These are phyloP conservation scores for Microctenopoma lineatum DNA, from an alignment of 2,797 vertebrate species.

Conservation along the genomic window DNA sequence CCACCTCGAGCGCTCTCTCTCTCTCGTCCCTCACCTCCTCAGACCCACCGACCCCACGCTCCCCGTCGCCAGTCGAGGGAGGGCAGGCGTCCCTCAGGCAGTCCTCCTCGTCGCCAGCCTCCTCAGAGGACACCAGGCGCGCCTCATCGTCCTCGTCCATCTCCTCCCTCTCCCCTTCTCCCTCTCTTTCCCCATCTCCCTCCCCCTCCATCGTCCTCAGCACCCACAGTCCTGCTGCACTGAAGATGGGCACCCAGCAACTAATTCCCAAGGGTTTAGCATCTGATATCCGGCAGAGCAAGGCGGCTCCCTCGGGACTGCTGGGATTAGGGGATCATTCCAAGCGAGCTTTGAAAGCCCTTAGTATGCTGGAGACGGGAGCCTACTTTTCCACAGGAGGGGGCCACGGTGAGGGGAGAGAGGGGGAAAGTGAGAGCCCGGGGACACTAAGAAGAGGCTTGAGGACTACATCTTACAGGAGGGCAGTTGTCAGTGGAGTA, in stretches of 20 bases:
- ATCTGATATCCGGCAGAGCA: constrained; percentile 78
- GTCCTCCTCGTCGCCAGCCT: constrained; percentile 44
- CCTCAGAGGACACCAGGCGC: constrained; percentile 59
- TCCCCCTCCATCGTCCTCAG: constrained; percentile 84
- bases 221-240: constrained; percentile 88
- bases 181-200: constrained; percentile 80
- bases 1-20: constrained; percentile 74
- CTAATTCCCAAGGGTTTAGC: constrained; percentile 91
- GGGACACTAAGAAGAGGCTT: constrained; percentile 87
- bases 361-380: constrained; percentile 90
- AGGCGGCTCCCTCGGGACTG: constrained; percentile 49
- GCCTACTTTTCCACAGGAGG: constrained; percentile 75
- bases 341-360: constrained; percentile 80
- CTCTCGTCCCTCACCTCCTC: constrained; percentile 75
- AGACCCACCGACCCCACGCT: constrained; percentile 79
- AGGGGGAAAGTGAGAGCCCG: constrained; percentile 80
- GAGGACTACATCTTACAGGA: constrained; percentile 93
- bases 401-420: constrained; percentile 62
- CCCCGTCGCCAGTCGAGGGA: constrained; percentile 70
- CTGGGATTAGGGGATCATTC: constrained; percentile 74
- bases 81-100: constrained; percentile 37
- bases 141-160: constrained; percentile 81
- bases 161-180: constrained; percentile 65
- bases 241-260: constrained; percentile 92
- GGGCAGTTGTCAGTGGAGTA: constrained; percentile 91